These are phyloP conservation scores for Eurois occulta DNA, from an alignment of 2,888 invertebrate genomes.

Conservation along the genomic window DNA sequence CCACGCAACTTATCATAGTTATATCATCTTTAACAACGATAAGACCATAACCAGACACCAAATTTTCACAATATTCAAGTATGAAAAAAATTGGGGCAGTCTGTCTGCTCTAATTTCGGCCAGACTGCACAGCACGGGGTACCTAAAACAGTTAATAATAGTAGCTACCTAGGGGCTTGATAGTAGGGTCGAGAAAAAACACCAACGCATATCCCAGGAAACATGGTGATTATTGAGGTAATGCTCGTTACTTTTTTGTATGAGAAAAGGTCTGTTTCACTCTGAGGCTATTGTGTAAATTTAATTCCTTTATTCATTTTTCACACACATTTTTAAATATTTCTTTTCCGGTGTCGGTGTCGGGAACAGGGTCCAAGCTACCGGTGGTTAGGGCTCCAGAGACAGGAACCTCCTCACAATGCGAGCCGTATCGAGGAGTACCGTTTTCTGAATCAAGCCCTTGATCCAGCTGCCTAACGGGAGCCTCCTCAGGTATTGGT, in stretches of 20 bases:
- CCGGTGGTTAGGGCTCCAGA: too few species aligned
- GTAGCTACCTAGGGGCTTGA: too few species aligned
- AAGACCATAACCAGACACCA: neutral
- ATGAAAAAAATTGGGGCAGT: neutral
- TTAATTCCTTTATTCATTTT: too few species aligned
- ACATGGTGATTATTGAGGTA: neutral
- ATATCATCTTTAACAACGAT: constrained; percentile 15
- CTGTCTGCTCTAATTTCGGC: neutral
- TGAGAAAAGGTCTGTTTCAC: neutral
- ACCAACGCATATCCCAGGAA: neutral
- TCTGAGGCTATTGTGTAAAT: neutral
- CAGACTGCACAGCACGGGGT: neutral
- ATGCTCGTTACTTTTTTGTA: neutral
- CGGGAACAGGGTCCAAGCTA: too few species aligned
- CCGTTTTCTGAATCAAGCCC: too few species aligned
- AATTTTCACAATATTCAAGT: neutral
- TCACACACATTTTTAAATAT: too few species aligned
- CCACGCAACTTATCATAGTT: constrained; percentile 22
- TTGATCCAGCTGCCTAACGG: too few species aligned
- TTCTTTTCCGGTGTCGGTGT: too few species aligned
- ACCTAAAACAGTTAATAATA: neutral
- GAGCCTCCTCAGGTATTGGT: too few species aligned
- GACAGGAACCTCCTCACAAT: too few species aligned
- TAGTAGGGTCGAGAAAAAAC: neutral
- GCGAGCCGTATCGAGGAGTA: too few species aligned